Evolutionary conservation across 1,140 invertebrate genomes (phyloP).

Genomic region (Zaprionus nigranus): DNA sequence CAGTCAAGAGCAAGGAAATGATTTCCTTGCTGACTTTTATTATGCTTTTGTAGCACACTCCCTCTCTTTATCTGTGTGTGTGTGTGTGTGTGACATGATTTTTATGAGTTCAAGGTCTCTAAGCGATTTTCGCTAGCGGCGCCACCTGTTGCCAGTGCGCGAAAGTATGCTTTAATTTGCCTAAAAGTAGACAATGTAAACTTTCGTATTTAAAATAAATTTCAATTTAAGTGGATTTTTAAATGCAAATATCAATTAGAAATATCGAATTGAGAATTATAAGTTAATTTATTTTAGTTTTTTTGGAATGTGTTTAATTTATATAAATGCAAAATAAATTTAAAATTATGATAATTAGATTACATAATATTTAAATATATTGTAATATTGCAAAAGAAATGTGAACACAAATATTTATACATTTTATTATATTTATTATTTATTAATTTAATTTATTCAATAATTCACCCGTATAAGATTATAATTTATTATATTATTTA

Average conservation of each 20-base stretch:
- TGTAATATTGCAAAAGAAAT: too few relatives aligned
- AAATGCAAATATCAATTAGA: background rate
- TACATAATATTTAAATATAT: too few relatives aligned
- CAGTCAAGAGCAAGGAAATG: slow-evolving; percentile 71
- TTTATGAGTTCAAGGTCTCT: slow-evolving; percentile 84
- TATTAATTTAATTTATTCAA: background rate
- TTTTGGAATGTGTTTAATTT: too few relatives aligned
- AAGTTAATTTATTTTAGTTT: background rate
- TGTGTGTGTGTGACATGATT: slow-evolving; percentile 72
- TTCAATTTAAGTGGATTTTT: background rate
- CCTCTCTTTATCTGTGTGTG: slow-evolving; percentile 31
- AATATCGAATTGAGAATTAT: background rate
- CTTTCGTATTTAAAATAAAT: background rate
- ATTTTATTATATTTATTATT: background rate
- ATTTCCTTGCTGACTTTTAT: slow-evolving; percentile 78
- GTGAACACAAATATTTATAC: background rate
- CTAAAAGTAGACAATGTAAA: background rate
- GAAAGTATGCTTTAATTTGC: slow-evolving; percentile 55
- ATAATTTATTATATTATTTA: too few relatives aligned
- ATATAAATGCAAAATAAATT: background rate
- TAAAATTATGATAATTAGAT: too few relatives aligned
- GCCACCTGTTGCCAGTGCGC: slow-evolving; percentile 68
- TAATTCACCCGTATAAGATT: too few relatives aligned
- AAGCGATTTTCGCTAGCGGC: slow-evolving; percentile 44
- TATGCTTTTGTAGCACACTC: slow-evolving; percentile 50